Evolutionary conservation across 2,888 invertebrate species (phyloP).

Genomic region (Acheta domesticus): DNA sequence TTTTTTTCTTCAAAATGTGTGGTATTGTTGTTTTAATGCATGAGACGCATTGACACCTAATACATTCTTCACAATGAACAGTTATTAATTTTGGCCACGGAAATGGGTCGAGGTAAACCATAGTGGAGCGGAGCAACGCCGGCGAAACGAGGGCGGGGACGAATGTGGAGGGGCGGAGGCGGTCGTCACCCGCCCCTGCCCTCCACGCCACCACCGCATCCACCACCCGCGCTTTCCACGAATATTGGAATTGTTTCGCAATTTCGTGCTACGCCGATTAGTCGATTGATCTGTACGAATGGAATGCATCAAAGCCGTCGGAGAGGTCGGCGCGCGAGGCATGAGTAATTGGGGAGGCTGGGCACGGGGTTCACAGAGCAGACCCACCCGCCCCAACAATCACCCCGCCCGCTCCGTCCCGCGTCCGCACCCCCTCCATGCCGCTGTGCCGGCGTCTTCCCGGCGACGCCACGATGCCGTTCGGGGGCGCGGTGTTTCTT

Average conservation of each 20-base stretch:
- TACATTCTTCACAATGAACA: too few species aligned
- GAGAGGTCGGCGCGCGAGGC: neutral
- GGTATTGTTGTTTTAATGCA: too few species aligned
- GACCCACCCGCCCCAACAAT: neutral
- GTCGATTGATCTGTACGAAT: conserved; percentile 5
- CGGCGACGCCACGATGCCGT: neutral
- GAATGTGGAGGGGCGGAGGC: neutral
- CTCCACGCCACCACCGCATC: neutral
- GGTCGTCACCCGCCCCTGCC: too few species aligned
- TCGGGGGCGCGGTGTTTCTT: neutral
- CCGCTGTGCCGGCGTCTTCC: neutral
- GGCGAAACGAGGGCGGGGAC: too few species aligned
- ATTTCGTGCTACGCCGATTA: conserved; percentile 28
- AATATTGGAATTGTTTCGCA: conserved; percentile 33
- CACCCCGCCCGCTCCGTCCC: neutral
- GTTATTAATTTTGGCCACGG: too few species aligned
- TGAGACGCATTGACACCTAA: too few species aligned
- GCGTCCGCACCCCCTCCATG: neutral
- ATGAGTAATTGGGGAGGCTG: neutral
- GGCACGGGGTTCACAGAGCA: neutral
- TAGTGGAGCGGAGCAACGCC: too few species aligned
- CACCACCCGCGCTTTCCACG: neutral
- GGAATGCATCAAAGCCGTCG: conserved; percentile 20
- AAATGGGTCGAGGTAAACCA: too few species aligned
- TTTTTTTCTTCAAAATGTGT: too few species aligned